Evolutionary conservation across 2,113 vertebrate genomes (phyloP).

Genomic region (Peucedramus taeniatus): DNA sequence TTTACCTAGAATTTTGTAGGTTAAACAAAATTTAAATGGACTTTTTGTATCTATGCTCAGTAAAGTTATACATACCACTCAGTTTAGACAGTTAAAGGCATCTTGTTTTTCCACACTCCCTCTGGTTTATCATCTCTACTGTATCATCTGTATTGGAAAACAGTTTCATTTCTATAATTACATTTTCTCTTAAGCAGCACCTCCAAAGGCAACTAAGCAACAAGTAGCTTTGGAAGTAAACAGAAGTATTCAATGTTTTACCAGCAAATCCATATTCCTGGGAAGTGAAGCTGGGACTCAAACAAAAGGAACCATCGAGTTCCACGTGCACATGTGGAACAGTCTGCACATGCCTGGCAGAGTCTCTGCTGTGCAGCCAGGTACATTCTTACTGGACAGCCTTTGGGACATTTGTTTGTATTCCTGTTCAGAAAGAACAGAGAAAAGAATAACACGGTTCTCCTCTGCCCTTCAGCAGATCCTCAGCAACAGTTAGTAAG

Average conservation of each 20-base stretch:
- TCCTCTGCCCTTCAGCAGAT: neutral
- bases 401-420: neutral
- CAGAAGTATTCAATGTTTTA: neutral
- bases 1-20: neutral
- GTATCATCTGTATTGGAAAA: neutral
- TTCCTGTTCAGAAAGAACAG: neutral
- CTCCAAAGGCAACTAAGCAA: neutral
- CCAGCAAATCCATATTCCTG: neutral
- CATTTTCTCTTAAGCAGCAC: neutral
- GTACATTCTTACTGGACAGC: fast-evolving
- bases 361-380: neutral
- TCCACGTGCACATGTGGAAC: neutral
- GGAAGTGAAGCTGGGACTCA: neutral
- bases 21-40: neutral
- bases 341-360: neutral
- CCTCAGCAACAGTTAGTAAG: neutral
- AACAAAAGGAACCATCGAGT: neutral
- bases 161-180: neutral
- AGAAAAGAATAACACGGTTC: neutral
- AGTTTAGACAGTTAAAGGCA: neutral
- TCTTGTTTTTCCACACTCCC: neutral
- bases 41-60: neutral
- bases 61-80: neutral
- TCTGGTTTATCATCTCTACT: neutral
- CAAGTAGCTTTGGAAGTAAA: neutral